These are phyloP conservation scores for Morphnarchus princeps DNA, from an alignment of 2,113 vertebrate genomes.

Conservation along the genomic window DNA sequence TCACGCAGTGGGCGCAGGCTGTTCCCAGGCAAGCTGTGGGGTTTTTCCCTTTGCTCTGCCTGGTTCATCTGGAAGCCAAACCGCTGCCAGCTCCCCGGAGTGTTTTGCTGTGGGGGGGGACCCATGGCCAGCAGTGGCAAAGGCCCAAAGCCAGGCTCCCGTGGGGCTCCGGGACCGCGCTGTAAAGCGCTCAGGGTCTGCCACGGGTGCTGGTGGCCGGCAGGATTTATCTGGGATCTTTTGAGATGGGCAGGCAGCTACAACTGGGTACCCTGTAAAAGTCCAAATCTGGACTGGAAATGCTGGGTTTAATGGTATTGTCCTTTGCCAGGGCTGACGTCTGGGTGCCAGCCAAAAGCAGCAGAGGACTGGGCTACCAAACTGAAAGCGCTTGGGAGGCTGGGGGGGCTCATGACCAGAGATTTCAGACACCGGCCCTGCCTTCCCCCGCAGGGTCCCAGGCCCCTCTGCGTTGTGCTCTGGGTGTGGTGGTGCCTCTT, in stretches of 20 bases:
- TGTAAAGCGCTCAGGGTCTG: accelerated
- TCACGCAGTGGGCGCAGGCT: accelerated
- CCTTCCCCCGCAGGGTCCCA: background rate
- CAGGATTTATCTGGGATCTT: background rate
- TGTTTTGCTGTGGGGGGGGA: accelerated
- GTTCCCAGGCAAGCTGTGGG: accelerated
- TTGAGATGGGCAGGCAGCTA: background rate
- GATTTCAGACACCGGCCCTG: background rate
- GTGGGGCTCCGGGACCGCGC: background rate
- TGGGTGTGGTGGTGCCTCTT: background rate
- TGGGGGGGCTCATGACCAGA: background rate
- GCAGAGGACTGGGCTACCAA: background rate
- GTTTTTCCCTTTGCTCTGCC: background rate
- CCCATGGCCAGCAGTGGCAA: accelerated
- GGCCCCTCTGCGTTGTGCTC: accelerated
- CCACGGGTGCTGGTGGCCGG: background rate
- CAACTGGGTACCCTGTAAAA: background rate
- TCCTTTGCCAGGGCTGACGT: background rate
- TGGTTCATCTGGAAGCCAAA: background rate
- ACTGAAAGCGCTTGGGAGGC: background rate
- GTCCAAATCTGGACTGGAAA: background rate
- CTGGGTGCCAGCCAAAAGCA: background rate
- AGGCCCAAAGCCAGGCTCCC: background rate
- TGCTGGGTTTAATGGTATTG: accelerated
- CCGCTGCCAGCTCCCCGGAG: accelerated